phyloP scores from a whole-genome alignment of 1,140 invertebrate species.

The Anadara kagoshimensis region DNA sequence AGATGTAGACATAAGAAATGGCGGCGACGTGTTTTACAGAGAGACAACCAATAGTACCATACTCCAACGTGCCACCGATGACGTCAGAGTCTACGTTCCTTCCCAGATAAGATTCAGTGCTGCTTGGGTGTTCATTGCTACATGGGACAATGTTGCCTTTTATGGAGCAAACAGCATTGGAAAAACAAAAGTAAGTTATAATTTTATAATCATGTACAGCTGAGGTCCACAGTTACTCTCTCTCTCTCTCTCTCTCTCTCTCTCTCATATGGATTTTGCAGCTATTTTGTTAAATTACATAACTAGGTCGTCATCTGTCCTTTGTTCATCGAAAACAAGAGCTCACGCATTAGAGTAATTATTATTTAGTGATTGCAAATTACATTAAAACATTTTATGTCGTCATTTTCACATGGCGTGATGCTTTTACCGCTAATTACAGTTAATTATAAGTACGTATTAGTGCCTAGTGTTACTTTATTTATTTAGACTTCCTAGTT shows the following conservation, averaged over 20 bases:
- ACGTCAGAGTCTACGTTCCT: constrained; percentile 44
- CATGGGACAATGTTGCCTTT: constrained; percentile 58
- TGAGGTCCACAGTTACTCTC: neutral
- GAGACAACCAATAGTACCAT: constrained; percentile 29
- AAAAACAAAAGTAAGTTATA: neutral
- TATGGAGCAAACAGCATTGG: constrained; percentile 34
- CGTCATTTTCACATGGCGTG: neutral
- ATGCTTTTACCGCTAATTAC: too few species aligned
- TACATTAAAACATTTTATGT: neutral
- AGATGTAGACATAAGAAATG: constrained; percentile 51
- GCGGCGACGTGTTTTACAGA: constrained; percentile 51
- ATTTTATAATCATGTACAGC: neutral
- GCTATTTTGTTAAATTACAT: too few species aligned
- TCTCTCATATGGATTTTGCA: too few species aligned
- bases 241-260: neutral
- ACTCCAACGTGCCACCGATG: constrained; percentile 37
- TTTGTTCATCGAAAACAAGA: too few species aligned
- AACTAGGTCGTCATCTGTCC: too few species aligned
- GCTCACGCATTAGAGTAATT: too few species aligned
- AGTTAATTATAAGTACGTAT: too few species aligned
- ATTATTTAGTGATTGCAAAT: neutral
- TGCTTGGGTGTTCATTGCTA: constrained; percentile 58
- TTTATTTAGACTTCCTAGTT: too few species aligned
- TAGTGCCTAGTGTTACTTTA: too few species aligned
- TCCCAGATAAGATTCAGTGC: constrained; percentile 44